Percentiles rank a stretch among this genome's conserved stretches.
Conservation (phyloP, 2,113 vertebrate species). For the Alethe diademata region DNA sequence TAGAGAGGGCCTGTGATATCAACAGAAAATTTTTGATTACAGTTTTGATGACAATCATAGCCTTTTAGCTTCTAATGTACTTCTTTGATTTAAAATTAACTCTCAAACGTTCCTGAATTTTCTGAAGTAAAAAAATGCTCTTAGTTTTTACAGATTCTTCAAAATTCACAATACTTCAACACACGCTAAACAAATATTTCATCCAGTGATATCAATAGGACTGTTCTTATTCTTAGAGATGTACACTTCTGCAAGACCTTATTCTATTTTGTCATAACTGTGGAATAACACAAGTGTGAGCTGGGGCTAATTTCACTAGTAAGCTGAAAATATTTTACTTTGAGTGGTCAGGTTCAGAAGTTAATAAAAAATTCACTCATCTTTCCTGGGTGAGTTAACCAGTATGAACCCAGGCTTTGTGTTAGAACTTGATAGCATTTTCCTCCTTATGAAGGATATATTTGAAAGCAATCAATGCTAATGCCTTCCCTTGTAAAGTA, state of each 20-base stretch:
- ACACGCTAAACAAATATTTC: background rate
- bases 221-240: background rate
- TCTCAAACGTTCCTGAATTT: background rate
- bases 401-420: background rate
- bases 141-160: background rate
- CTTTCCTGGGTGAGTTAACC: background rate
- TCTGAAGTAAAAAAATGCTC: background rate
- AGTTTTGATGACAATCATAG: background rate
- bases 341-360: background rate
- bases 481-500: background rate
- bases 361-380: background rate
- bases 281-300: background rate
- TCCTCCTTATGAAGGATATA: background rate
- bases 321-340: background rate
- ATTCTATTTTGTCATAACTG: background rate
- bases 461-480: background rate
- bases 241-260: background rate
- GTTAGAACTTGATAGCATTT: background rate
- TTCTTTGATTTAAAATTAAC: background rate
- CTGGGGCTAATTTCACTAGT: background rate
- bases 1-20: background rate
- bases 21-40: background rate
- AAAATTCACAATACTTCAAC: background rate
- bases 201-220: background rate
- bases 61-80: background rate